These are phyloP conservation scores for Henricia sp. DNA, from an alignment of 53 echinoderm and acorn worm species.

Conservation along the genomic window DNA sequence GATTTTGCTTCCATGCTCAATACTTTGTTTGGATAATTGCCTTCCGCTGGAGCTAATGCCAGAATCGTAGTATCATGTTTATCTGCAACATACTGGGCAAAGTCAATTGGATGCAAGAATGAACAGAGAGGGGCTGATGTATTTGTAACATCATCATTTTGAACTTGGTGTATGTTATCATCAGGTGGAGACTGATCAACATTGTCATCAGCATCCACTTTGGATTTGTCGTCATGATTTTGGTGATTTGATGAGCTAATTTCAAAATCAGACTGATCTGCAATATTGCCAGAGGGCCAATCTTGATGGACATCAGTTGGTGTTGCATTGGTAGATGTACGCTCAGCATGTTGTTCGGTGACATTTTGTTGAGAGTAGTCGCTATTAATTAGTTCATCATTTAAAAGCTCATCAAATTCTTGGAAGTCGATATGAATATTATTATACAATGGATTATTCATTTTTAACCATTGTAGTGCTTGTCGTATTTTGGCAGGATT, in stretches of 20 bases:
- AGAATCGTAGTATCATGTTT: constrained; percentile 54
- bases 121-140: constrained; percentile 49
- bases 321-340: too few relatives aligned
- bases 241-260: too few relatives aligned
- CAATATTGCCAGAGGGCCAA: too few relatives aligned
- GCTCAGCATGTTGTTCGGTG: background rate
- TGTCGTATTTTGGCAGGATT: constrained; percentile 48
- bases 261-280: too few relatives aligned
- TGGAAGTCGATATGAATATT: constrained; percentile 18
- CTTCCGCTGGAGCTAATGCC: constrained; percentile 68
- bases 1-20: constrained; percentile 56
- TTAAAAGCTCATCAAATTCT: background rate
- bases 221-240: too few relatives aligned
- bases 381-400: constrained; percentile 8
- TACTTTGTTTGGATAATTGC: constrained; percentile 51
- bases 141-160: background rate
- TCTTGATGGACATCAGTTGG: too few relatives aligned
- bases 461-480: constrained; percentile 49
- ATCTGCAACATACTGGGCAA: constrained; percentile 52
- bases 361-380: background rate
- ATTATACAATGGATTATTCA: constrained; percentile 46
- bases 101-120: constrained; percentile 61
- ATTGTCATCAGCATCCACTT: background rate
- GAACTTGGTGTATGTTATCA: too few relatives aligned
- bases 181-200: too few relatives aligned